phyloP scores from a whole-genome alignment of 1,140 invertebrate species.

The Platyscapa corneri region DNA sequence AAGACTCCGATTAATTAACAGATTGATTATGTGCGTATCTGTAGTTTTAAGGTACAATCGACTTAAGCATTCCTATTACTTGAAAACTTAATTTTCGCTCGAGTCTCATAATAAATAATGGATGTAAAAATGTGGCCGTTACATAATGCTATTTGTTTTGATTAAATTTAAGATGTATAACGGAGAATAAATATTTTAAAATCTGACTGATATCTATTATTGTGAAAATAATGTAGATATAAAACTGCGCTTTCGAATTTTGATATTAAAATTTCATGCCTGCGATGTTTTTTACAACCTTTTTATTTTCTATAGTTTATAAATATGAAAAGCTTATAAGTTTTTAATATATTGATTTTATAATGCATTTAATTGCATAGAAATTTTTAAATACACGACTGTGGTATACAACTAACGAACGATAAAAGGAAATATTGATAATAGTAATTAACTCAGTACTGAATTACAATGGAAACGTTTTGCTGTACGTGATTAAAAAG shows the following conservation, averaged over 20 bases:
- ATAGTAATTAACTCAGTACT: slow-evolving; percentile 29
- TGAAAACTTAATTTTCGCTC: not conserved
- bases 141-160: not conserved
- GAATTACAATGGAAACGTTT: slow-evolving; percentile 21
- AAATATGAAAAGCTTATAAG: not conserved
- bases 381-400: slow-evolving; percentile 10
- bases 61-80: not conserved
- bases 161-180: not conserved
- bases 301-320: not conserved
- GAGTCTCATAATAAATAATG: not conserved
- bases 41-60: not conserved
- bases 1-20: not conserved
- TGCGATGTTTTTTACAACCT: not conserved
- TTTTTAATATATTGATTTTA: slow-evolving; percentile 8
- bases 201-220: not conserved
- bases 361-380: slow-evolving; percentile 12
- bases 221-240: not conserved
- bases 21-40: not conserved
- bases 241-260: not conserved
- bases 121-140: not conserved
- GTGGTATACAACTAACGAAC: slow-evolving; percentile 26
- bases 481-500: slow-evolving; percentile 55
- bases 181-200: not conserved
- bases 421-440: slow-evolving; percentile 28
- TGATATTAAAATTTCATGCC: not conserved